Base-by-base conservation (phyloP, 2,888 invertebrate species). In the Adineta ricciae region DNA sequence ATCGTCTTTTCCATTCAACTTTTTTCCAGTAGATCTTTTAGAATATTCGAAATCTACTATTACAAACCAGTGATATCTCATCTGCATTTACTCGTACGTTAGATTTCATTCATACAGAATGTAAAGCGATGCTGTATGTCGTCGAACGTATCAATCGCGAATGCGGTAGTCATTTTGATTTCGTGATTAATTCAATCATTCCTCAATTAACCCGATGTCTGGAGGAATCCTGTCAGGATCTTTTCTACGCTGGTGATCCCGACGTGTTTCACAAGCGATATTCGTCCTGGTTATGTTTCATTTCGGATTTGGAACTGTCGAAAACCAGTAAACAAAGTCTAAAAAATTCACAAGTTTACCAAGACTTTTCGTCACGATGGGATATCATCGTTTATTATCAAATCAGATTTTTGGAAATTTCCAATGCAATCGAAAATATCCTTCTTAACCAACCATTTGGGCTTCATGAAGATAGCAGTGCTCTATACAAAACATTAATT, bases 371-470 rank as follows among this genome's bases (percentile, higher is more conserved):
- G 87, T 93, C 93, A 87, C 93, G 95, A 88, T 97, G 96, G 95
- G 97, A 96, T 91, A 92, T 97, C 84, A 95, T 96, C 21, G 96
- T 97, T n/a, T 97, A 97, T 91, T 97, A 95, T 90, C 96, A 97
- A 91, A 95, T 96, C 87, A 93, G 96, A 87, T 96, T 96, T 91
- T 96, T 96, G 92, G 95, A 96, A 91, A 95, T 97, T 89, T 95
- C 95, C 84, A 94, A 94, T 87, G 91, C 90, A 72, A 91, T 93
- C 87, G 93, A 93, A 89, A 90, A 89, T 83, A 89, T 91, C n/a
- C 88, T 92, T 83, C 89, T 92, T 21, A 87, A 88, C 83, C 89
- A 82, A 41, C 21, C 84, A 84, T 32, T 72, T 46, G 0, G 0
- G 24, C 38, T 36, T 16, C 49, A 49, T 32, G 36, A 83, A 24